Conservation (phyloP, 2,797 vertebrate genomes). For the Acipenser oxyrinchus region DNA sequence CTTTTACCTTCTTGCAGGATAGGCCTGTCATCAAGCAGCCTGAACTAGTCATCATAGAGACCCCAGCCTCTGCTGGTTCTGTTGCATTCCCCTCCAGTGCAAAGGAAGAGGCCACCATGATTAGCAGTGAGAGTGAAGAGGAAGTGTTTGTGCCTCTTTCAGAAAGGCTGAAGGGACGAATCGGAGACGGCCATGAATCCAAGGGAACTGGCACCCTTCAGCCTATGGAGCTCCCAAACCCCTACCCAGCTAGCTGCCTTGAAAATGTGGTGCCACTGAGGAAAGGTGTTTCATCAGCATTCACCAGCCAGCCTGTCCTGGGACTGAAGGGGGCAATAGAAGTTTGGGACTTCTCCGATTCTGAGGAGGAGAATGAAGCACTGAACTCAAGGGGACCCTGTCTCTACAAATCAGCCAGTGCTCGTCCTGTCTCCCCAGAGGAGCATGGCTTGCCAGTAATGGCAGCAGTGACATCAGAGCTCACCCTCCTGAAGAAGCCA, state of each 20-base stretch:
- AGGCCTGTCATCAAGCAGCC: conserved; percentile 6
- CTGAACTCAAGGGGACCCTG: background rate
- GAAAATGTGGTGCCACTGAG: background rate
- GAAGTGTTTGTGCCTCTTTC: conserved; percentile 49
- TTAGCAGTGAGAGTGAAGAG: conserved; percentile 63
- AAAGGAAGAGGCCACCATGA: conserved; percentile 31
- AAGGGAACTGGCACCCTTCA: background rate
- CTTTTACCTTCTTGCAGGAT: conserved; percentile 53
- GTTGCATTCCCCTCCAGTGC: background rate
- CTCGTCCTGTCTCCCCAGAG: background rate
- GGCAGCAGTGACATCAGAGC: conserved; percentile 9
- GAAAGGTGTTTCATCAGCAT: no score
- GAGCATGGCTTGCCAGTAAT: background rate
- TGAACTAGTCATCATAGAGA: conserved; percentile 19
- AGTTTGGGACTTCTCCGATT: conserved; percentile 4
- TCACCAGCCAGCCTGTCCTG: no score
- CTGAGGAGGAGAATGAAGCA: conserved; percentile 17
- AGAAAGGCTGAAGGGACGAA: conserved; percentile 50
- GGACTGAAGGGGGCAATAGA: background rate
- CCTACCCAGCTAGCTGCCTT: background rate
- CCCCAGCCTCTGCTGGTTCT: background rate
- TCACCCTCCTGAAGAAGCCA: conserved; percentile 30
- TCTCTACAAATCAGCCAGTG: background rate
- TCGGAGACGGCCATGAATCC: background rate
- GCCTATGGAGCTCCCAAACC: background rate